Percentiles rank a stretch among this genome's conserved stretches.
Conservation (phyloP, 2,888 invertebrate species). For the Idaea biselata region DNA sequence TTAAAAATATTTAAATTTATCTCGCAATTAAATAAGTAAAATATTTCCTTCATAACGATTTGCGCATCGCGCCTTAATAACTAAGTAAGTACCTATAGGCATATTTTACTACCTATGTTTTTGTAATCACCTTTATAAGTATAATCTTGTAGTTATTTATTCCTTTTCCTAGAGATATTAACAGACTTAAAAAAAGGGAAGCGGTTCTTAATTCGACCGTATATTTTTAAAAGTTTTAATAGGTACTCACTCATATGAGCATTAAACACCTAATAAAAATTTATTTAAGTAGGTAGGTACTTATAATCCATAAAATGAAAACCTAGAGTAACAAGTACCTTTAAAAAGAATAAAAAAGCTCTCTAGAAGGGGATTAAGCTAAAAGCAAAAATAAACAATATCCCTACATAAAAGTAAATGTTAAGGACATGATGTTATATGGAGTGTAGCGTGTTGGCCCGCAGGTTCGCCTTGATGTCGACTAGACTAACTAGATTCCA, state of each 20-base stretch:
- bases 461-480: constrained; percentile 33
- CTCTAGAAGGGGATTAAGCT: background rate
- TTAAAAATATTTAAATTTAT: background rate
- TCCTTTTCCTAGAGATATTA: no score
- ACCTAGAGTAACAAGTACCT: no score
- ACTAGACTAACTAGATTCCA: constrained; percentile 40
- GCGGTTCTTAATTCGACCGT: no score
- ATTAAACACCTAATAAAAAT: no score
- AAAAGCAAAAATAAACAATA: constrained; percentile 14
- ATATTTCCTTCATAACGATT: background rate
- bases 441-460: constrained; percentile 22
- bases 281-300: no score
- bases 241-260: no score
- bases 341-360: constrained; percentile 6
- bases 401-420: constrained; percentile 20
- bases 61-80: background rate
- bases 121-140: no score
- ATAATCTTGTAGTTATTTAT: no score
- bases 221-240: no score
- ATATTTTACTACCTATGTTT: no score
- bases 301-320: no score
- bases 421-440: constrained; percentile 28
- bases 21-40: background rate
- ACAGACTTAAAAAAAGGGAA: no score
- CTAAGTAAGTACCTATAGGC: background rate